These are phyloP conservation scores for Turnix velox DNA, from an alignment of 2,113 vertebrate genomes.

Conservation along the genomic window DNA sequence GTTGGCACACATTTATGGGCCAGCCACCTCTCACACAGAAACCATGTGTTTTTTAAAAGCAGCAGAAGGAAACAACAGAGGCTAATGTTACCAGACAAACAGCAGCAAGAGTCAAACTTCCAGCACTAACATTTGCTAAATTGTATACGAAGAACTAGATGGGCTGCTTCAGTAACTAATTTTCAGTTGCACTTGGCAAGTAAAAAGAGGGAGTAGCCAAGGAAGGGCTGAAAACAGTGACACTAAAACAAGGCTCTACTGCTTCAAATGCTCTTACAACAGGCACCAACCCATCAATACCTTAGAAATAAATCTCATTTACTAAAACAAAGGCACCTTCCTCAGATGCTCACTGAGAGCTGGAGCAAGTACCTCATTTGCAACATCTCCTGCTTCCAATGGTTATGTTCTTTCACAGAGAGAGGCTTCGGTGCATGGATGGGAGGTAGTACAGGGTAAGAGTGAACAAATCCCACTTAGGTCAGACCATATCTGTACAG, in stretches of 20 bases:
- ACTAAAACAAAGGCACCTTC: not conserved
- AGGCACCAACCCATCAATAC: not conserved
- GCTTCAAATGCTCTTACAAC: not conserved
- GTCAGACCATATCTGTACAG: not conserved
- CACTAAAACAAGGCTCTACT: not conserved
- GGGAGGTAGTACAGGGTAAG: not conserved
- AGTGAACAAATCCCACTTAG: not conserved
- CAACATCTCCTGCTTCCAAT: not conserved
- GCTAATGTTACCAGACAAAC: slow-evolving; percentile 28
- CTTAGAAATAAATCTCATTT: not conserved
- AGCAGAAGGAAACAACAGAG: slow-evolving; percentile 33
- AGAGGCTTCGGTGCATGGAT: not conserved
- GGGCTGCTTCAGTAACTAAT: not conserved
- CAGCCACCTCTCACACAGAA: slow-evolving; percentile 9
- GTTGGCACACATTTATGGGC: not conserved
- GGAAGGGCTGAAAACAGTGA: not conserved
- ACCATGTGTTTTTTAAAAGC: slow-evolving; percentile 21
- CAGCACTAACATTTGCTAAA: slow-evolving; percentile 31
- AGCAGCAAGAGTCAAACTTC: slow-evolving; percentile 4
- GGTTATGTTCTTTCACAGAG: not conserved
- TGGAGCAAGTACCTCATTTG: not conserved
- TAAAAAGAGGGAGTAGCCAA: not conserved
- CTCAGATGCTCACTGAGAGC: not conserved
- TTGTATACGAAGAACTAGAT: not conserved
- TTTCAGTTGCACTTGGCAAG: not conserved